Evolutionary conservation across 2,797 vertebrate species (phyloP), one percentile per base, ranked within the genome.

Genomic region (Chromis chromis): DNA sequence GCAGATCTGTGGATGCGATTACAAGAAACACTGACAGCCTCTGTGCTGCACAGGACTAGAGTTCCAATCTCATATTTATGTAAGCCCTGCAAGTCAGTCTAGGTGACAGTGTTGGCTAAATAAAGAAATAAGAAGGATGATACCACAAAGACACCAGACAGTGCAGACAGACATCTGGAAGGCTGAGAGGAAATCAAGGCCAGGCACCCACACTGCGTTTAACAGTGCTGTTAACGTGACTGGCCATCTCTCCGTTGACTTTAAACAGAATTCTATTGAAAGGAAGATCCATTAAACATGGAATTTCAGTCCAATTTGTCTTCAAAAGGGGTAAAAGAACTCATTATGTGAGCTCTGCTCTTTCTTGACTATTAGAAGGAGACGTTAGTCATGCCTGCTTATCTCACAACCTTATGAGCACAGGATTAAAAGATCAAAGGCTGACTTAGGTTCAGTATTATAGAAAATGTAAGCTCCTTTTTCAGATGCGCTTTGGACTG

Each of bases 391-490:
- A 97, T 86, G 93, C 95, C 94, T 94, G 93, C 96, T 97, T 97
- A 97, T 98, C 96, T 96, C 94, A 95, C 96, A 97, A 96, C 96
- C 96, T 97, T 97, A 96, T 96, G 96, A 96, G 96, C 92, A 92
- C 92, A 86, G 96, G 96, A 99, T 98, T 97, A 98, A 96, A 96
- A 97, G 97, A 99, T 98, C 96, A 98, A 98, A 99, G 96, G 94
- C 91, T 88, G 96, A 96, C 96, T 95, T 95, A 94, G 86, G 95
- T 95, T 95, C 95, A 95, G 95, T 93, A 92, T 95, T 96, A 96
- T 95, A 96, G 95, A 95, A 93, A 94, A 95, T 93, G 92, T 96
- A 95, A 96, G 94, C 96, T 94, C 93, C 94, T 92, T 94, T 95
- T 94, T 87, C 86, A 94, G 94, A 93, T 89, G 89, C 92, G 91